These are phyloP conservation scores for Pedionomus torquatus DNA, from an alignment of 2,113 vertebrate genomes.

Conservation along the genomic window DNA sequence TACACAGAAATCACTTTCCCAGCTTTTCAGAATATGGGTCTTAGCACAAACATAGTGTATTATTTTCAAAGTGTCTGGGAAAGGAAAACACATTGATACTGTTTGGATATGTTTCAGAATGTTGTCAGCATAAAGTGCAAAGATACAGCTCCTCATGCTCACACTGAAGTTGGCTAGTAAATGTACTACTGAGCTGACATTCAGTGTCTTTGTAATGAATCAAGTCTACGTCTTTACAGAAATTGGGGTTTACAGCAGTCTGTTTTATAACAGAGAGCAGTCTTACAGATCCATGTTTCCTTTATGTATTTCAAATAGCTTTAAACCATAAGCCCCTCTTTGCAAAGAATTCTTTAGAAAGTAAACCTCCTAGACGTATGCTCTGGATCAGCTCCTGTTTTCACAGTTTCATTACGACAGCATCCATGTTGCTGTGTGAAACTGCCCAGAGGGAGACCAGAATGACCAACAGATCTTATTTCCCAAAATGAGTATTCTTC, in stretches of 20 bases:
- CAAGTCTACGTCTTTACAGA: neutral
- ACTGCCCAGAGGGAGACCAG: neutral
- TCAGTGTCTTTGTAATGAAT: neutral
- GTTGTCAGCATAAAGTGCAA: neutral
- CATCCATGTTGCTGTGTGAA: neutral
- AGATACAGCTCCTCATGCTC: neutral
- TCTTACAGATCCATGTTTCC: neutral
- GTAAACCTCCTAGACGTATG: neutral
- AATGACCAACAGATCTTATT: neutral
- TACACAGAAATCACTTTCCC: neutral
- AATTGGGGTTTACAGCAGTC: neutral
- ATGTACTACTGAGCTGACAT: conserved; percentile 4
- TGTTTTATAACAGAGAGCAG: neutral
- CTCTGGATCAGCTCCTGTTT: neutral
- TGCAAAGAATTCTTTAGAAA: neutral
- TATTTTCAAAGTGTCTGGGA: neutral
- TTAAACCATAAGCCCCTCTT: neutral
- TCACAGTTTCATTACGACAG: neutral
- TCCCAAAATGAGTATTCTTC: neutral
- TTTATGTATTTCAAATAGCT: conserved; percentile 22
- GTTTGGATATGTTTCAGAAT: neutral
- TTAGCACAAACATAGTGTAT: neutral
- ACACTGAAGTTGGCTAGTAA: neutral
- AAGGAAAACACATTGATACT: neutral
- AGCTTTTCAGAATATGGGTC: neutral